Conservation (phyloP, 2,113 vertebrate species). For the Stomatorhinus ivindoensis region DNA sequence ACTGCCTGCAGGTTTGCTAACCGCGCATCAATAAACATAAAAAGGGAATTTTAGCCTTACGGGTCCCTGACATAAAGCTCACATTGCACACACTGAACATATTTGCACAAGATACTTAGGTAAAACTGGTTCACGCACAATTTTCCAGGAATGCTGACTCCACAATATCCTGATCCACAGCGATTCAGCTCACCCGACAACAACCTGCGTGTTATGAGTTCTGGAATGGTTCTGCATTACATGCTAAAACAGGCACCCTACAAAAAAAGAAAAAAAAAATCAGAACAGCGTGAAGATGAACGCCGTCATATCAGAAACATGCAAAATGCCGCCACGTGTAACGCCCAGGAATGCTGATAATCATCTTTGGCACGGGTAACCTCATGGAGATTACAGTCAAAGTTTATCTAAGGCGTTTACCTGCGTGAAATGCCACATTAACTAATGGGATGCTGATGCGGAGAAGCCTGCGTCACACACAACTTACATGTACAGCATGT, state of each 20-base stretch:
- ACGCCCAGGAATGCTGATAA: background rate
- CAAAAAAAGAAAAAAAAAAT: background rate
- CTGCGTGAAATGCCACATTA: background rate
- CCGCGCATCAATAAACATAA: background rate
- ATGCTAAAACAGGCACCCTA: background rate
- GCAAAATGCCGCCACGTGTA: background rate
- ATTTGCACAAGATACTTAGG: background rate
- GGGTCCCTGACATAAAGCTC: background rate
- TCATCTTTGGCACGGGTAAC: background rate
- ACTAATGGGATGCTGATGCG: background rate
- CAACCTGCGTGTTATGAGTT: background rate
- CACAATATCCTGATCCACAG: background rate
- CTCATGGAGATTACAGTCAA: background rate
- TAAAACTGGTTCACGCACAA: background rate
- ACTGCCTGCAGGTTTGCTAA: background rate
- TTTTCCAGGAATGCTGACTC: background rate
- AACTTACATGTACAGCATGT: background rate
- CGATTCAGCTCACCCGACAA: background rate
- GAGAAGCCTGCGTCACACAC: background rate
- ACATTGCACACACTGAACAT: background rate
- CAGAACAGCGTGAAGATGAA: background rate
- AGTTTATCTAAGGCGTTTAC: background rate
- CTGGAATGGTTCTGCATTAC: background rate
- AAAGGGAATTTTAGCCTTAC: background rate
- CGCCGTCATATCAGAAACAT: background rate